Conservation (phyloP, 2,888 invertebrate species). For the Lepidocyrtinus sp. region DNA sequence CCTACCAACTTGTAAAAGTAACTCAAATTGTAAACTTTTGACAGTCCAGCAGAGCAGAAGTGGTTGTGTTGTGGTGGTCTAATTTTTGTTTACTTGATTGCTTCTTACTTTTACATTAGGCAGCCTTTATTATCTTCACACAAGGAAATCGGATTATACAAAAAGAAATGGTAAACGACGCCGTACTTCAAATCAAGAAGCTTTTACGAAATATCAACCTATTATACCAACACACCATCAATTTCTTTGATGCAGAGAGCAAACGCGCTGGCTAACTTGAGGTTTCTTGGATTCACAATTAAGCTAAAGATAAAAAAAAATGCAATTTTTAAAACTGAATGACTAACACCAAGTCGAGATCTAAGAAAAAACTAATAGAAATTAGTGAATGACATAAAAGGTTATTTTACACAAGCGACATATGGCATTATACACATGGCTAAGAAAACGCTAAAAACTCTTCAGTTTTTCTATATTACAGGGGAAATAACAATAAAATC, state of each 20-base stretch:
- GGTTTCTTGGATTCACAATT: neutral
- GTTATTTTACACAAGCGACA: neutral
- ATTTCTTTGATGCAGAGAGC: slow-evolving; percentile 39
- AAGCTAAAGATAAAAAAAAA: slow-evolving; percentile 39
- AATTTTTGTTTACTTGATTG: no score
- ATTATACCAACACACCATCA: no score
- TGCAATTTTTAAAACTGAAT: slow-evolving; percentile 52
- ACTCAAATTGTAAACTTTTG: no score
- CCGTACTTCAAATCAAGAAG: no score
- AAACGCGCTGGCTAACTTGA: neutral
- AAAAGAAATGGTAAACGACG: no score
- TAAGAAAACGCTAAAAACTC: slow-evolving; percentile 27
- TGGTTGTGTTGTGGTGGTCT: no score
- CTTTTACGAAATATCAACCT: no score
- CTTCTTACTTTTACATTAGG: no score
- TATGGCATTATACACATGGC: slow-evolving; percentile 54
- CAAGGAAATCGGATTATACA: no score
- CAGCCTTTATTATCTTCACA: no score
- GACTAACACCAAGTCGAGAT: slow-evolving; percentile 58
- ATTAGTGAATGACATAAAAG: slow-evolving; percentile 21
- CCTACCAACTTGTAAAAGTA: no score
- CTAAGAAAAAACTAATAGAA: slow-evolving; percentile 41
- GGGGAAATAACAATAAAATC: neutral
- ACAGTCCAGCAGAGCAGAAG: no score
- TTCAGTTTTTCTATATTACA: neutral